phyloP scores from a whole-genome alignment of 1,140 invertebrate species.

The Hyphantria cunea region DNA sequence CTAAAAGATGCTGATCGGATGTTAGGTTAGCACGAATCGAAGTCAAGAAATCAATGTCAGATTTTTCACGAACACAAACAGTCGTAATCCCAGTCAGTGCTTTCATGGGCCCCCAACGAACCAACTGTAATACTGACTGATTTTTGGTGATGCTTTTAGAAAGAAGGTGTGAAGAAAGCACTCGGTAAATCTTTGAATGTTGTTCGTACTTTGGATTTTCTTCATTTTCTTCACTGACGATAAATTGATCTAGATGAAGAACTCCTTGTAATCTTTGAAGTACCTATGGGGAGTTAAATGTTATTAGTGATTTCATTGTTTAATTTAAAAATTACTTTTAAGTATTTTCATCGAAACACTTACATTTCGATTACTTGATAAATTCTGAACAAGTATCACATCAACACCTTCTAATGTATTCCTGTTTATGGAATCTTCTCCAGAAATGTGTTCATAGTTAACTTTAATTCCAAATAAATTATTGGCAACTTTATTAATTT shows the following conservation, averaged over 20 bases:
- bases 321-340: not conserved
- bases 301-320: not conserved
- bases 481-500: constrained; percentile 24
- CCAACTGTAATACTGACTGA: constrained; percentile 22
- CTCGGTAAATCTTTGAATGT: constrained; percentile 30
- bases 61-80: not conserved
- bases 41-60: not conserved
- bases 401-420: constrained; percentile 17
- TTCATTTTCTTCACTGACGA: constrained; percentile 27
- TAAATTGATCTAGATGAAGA: constrained; percentile 25
- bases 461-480: constrained; percentile 24
- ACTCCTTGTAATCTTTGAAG: constrained; percentile 28
- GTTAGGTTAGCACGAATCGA: not conserved
- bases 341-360: not conserved
- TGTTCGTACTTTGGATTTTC: not conserved
- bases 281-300: constrained; percentile 30
- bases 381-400: constrained; percentile 33
- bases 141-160: not conserved
- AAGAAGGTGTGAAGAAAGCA: constrained; percentile 9
- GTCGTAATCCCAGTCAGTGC: not conserved
- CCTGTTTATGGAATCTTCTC: constrained; percentile 7
- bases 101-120: constrained; percentile 30
- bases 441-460: constrained; percentile 24
- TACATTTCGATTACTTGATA: constrained; percentile 36
- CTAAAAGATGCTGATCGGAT: constrained; percentile 1